These are phyloP conservation scores for Saguinus oedipus DNA, from an alignment of 2,797 vertebrate species.

Conservation along the genomic window DNA sequence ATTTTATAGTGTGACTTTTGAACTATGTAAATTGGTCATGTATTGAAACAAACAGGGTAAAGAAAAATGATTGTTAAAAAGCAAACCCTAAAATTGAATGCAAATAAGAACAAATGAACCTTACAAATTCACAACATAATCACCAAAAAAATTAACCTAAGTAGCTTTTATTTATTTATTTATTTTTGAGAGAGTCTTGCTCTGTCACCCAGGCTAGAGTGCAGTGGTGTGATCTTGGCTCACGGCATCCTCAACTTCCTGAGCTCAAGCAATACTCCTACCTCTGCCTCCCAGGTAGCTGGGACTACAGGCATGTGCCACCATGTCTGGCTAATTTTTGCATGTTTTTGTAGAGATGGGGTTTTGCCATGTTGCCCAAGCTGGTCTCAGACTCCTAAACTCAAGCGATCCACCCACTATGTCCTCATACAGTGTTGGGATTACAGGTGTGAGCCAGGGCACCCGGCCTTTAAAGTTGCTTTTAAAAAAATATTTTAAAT, in stretches of 20 bases:
- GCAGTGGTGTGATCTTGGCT: not conserved
- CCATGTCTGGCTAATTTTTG: not conserved
- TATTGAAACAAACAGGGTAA: not conserved
- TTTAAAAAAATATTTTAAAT: not conserved
- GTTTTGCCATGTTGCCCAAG: not conserved
- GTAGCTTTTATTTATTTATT: not conserved
- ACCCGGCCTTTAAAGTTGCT: not conserved
- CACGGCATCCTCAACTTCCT: not conserved
- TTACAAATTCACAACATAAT: not conserved
- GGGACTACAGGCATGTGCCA: not conserved
- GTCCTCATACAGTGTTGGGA: not conserved
- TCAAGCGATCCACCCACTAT: not conserved
- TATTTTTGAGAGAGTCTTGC: not conserved
- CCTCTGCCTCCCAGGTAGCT: not conserved
- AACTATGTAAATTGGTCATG: not conserved
- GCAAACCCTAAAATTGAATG: not conserved
- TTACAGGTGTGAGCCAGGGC: not conserved
- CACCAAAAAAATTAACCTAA: not conserved
- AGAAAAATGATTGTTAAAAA: not conserved
- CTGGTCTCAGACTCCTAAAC: not conserved
- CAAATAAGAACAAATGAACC: slow-evolving; percentile 5
- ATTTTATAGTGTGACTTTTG: not conserved
- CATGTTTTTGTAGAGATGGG: not conserved
- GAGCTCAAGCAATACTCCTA: not conserved
- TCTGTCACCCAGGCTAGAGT: not conserved